Evolutionary conservation across 2,888 invertebrate species (phyloP), one percentile per base, ranked within the genome.

Genomic region (Mesochorus sp.): DNA sequence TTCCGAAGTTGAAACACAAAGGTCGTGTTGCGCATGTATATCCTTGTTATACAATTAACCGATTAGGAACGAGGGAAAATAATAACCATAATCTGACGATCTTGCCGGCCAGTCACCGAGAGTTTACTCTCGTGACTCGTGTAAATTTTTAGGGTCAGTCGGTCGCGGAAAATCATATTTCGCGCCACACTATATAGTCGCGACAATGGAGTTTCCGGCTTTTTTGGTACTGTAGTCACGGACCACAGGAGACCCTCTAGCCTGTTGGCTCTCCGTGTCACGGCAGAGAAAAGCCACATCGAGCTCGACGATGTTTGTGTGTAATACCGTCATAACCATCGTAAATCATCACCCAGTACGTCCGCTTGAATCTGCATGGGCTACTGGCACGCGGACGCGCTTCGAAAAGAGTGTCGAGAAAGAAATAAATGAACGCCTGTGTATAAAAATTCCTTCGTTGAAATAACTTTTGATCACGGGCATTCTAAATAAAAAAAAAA

Each of bases 181-280:
- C 81, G 83, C 76, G 80, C 78, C 70, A 80, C 79, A 77, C 79
- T 55, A 39, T 37, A 77, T 31, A 28, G 68, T 72, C 34, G 76
- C 75, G 77, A 85, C 83, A 85, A 84, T 86, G 53, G 83, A 5
- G 70, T 76, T 84, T 86, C 84, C 86, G 86, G 80, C 51, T 80
- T 83, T 84, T 82, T 81, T 80, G 80, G 76, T 80, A 71, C 80
- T 80, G 67, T 79, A 80, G 79, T 81, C 83, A 73, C 79, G 82
- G 80, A 47, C 47, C 26, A 55, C 73, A 57, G 49, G 59, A 55
- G 49, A 37, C 64, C 14, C 34, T 62, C 37, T 34, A 64, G 34
- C 31, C 34, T 21, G 19, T 21, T 31, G 21, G 42, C 19, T 14
- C 28, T 24, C 14, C 64, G 31, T 24, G 28, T 3, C 12, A 53